These are phyloP conservation scores for Patella ulyssiponensis DNA, from an alignment of 2,888 invertebrate genomes.

Conservation along the genomic window DNA sequence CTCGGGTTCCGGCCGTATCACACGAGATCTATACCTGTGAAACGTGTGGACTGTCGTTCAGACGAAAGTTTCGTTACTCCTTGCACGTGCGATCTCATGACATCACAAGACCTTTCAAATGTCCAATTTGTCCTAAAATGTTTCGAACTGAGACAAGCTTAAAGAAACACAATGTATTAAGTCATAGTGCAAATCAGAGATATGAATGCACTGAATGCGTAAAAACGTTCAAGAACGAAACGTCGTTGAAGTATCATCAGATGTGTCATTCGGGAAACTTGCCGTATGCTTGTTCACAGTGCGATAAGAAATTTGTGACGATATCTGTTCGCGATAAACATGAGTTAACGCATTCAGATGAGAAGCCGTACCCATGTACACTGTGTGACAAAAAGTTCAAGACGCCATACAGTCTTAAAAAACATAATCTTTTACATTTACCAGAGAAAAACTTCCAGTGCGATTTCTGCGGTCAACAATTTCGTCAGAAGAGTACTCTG, in stretches of 20 bases:
- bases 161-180: background rate
- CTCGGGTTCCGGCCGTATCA: too few species aligned
- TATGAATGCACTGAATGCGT: background rate
- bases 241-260: background rate
- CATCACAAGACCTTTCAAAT: background rate
- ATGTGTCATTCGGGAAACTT: background rate
- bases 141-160: background rate
- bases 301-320: background rate
- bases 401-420: background rate
- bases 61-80: background rate
- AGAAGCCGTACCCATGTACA: background rate
- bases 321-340: background rate
- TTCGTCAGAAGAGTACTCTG: constrained; percentile 1
- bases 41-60: background rate
- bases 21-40: background rate
- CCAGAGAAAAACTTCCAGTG: background rate
- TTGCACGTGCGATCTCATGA: background rate
- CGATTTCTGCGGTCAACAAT: constrained; percentile 9
- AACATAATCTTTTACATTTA: constrained; percentile 3
- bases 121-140: background rate
- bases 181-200: background rate
- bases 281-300: background rate
- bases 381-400: constrained; percentile 9
- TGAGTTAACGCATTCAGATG: background rate
- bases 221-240: background rate